A percentile compares a stretch with the other conserved stretches of the same genome.
Evolutionary conservation across 2,113 vertebrate genomes (phyloP).

Genomic region (Xerus inauris): DNA sequence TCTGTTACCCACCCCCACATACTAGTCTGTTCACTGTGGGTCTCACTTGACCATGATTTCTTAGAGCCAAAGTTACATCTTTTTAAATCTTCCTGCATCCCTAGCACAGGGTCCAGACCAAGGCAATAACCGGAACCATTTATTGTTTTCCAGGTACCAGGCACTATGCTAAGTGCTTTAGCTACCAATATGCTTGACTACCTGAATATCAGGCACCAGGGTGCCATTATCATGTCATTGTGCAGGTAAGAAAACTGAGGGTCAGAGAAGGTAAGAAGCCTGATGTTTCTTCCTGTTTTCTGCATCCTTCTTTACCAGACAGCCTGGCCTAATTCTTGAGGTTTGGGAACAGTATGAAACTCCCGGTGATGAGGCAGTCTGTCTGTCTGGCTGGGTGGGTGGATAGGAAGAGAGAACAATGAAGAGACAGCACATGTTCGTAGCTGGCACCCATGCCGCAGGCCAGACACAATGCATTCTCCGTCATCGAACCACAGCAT

Average conservation of each 20-base stretch:
- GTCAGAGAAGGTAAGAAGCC: neutral
- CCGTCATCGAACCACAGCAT: neutral
- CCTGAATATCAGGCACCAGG: neutral
- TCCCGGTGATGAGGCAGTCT: neutral
- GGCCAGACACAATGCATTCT: conserved; percentile 61
- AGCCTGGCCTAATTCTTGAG: conserved; percentile 66
- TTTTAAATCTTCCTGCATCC: neutral
- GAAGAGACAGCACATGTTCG: conserved; percentile 58
- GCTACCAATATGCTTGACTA: neutral
- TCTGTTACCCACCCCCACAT: neutral
- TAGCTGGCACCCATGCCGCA: neutral
- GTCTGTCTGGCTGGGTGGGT: conserved; percentile 30
- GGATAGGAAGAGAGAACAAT: conserved; percentile 57
- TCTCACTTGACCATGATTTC: neutral
- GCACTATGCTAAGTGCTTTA: neutral
- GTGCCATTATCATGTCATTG: neutral
- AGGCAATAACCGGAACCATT: neutral
- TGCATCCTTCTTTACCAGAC: neutral
- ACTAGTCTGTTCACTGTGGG: neutral
- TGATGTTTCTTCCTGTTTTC: neutral
- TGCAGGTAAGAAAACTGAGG: neutral
- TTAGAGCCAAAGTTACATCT: neutral
- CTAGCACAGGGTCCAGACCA: neutral
- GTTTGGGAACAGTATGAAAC: conserved; percentile 44
- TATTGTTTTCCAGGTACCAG: neutral